A percentile compares a stretch with the other conserved stretches of the same genome.
phyloP scores from a whole-genome alignment of 2,888 invertebrate species.

The Creontiades dilutus region DNA sequence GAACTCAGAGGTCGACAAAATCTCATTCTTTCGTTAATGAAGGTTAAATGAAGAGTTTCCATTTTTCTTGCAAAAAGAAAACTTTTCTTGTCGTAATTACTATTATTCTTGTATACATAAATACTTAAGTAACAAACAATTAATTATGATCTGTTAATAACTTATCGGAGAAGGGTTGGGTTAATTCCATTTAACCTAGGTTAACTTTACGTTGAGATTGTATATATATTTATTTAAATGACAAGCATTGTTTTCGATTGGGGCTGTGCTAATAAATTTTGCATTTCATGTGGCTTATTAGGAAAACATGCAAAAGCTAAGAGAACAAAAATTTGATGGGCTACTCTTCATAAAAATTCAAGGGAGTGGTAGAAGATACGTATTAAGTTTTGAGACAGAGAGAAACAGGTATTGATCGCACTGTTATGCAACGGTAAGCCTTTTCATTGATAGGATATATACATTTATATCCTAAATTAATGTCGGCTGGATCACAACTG shows the following conservation, averaged over 20 bases:
- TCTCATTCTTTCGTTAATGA: no score
- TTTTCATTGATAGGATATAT: not conserved
- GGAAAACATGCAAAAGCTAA: not conserved
- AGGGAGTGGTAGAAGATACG: not conserved
- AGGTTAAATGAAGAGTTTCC: no score
- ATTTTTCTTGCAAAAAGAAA: no score
- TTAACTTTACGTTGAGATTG: not conserved
- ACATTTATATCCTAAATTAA: not conserved
- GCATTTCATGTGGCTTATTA: not conserved
- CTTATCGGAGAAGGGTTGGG: no score
- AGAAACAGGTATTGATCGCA: no score
- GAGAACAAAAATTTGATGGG: not conserved
- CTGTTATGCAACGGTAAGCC: no score
- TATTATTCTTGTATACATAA: no score
- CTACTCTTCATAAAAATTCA: not conserved
- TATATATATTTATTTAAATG: not conserved
- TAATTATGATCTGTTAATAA: no score
- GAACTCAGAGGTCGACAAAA: no score
- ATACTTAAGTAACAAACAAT: no score
- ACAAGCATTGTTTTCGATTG: not conserved
- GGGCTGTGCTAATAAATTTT: conserved; percentile 11
- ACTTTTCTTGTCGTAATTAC: no score
- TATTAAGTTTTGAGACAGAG: not conserved
- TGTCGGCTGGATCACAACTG: not conserved
- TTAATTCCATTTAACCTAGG: not conserved